Percentiles rank a stretch among this genome's conserved stretches.
Conservation (phyloP, 2,888 invertebrate genomes). For the Cryptops parisi region DNA sequence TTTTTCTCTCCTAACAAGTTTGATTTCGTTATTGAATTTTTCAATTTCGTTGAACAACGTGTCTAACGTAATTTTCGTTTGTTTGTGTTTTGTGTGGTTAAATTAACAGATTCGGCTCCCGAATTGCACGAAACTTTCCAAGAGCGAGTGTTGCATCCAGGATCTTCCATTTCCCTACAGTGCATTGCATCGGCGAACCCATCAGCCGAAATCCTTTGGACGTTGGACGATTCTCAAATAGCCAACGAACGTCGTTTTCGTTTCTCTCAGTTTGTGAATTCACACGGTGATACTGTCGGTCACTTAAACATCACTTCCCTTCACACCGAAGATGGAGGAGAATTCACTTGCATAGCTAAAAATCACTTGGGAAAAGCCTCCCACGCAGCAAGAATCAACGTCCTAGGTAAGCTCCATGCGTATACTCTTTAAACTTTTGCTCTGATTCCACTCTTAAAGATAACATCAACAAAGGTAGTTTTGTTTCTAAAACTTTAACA, state of each 20-base stretch:
- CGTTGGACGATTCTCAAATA: conserved; percentile 25
- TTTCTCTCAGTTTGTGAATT: not conserved
- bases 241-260: conserved; percentile 22
- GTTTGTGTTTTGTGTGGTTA: too few species aligned
- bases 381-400: conserved; percentile 18
- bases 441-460: too few species aligned
- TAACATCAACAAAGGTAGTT: too few species aligned
- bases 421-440: too few species aligned
- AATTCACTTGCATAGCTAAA: conserved; percentile 16
- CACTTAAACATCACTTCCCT: conserved; percentile 22
- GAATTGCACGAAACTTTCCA: conserved; percentile 21
- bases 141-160: conserved; percentile 14
- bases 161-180: conserved; percentile 15
- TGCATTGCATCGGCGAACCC: conserved; percentile 18
- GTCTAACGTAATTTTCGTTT: too few species aligned
- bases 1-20: too few species aligned
- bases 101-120: conserved; percentile 30
- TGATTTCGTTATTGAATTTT: too few species aligned
- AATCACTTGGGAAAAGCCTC: conserved; percentile 15
- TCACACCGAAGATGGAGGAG: conserved; percentile 21
- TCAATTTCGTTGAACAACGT: too few species aligned
- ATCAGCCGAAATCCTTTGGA: conserved; percentile 18
- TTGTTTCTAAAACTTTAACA: too few species aligned
- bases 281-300: conserved; percentile 25
- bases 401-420: conserved; percentile 17